These are phyloP conservation scores for Euzophera pinguis DNA, from an alignment of 2,888 invertebrate species.

Conservation along the genomic window DNA sequence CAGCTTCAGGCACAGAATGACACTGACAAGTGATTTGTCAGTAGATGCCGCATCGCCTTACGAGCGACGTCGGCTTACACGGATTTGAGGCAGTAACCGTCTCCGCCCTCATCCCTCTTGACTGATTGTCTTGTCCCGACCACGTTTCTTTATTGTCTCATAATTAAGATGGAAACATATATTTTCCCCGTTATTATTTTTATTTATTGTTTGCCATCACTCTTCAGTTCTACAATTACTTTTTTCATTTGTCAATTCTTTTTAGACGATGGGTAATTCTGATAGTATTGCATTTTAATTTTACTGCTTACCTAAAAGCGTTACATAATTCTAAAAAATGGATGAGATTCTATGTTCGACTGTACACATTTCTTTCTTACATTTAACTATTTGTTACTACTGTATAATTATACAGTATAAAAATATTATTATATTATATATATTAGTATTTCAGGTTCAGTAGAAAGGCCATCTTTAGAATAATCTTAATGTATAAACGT, in stretches of 20 bases:
- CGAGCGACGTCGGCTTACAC: slow-evolving; percentile 34
- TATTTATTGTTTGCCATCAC: background rate
- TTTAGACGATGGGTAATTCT: no score
- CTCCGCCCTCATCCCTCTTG: slow-evolving; percentile 41
- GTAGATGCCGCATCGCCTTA: slow-evolving; percentile 27
- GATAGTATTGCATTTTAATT: no score
- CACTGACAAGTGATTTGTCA: slow-evolving; percentile 44
- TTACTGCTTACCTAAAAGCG: no score
- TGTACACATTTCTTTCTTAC: no score
- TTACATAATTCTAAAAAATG: no score
- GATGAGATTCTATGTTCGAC: no score
- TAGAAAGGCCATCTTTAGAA: no score
- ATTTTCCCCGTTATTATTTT: slow-evolving; percentile 1
- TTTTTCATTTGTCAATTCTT: background rate
- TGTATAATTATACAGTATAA: no score
- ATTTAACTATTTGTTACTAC: no score
- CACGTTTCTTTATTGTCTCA: slow-evolving; percentile 29
- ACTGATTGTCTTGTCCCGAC: slow-evolving; percentile 44
- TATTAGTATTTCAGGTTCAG: no score
- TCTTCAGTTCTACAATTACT: background rate
- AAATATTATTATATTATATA: no score
- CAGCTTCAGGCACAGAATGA: slow-evolving; percentile 19
- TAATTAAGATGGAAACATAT: slow-evolving; percentile 23
- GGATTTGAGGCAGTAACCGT: slow-evolving; percentile 46
- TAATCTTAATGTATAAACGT: no score